A percentile compares a stretch with the other conserved stretches of the same genome.
phyloP scores from a whole-genome alignment of 1,140 invertebrate genomes.

The Drosophila busckii region DNA sequence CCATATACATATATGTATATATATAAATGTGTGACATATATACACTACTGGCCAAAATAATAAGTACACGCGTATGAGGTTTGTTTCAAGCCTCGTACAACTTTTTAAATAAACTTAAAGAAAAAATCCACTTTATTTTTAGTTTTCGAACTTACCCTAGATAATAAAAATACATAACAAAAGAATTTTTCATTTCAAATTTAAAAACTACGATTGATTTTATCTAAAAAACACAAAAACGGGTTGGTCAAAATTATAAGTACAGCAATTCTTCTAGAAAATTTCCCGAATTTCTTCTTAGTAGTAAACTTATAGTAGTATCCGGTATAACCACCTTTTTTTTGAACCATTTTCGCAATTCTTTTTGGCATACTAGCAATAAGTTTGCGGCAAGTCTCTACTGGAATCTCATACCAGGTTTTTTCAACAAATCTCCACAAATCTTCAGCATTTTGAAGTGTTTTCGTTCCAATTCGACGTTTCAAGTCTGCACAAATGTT shows the following conservation, averaged over 20 bases:
- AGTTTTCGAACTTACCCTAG: too few relatives aligned
- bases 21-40: too few relatives aligned
- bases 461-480: background rate
- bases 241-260: background rate
- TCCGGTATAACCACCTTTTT: background rate
- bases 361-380: background rate
- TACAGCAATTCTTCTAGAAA: slow-evolving; percentile 4
- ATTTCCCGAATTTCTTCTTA: background rate
- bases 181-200: too few relatives aligned
- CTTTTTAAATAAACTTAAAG: background rate
- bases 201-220: too few relatives aligned
- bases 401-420: background rate
- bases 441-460: too few relatives aligned
- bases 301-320: background rate
- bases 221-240: background rate
- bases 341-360: slow-evolving; percentile 5
- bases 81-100: background rate
- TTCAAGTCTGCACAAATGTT: background rate
- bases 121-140: background rate
- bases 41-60: slow-evolving; percentile 4
- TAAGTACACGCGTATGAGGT: background rate
- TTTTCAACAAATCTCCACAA: background rate
- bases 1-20: too few relatives aligned
- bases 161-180: too few relatives aligned
- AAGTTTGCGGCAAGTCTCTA: background rate